Percentiles rank a stretch among this genome's conserved stretches.
Evolutionary conservation across 2,113 vertebrate species (phyloP).

Genomic region (Melanostigma gelatinosum): DNA sequence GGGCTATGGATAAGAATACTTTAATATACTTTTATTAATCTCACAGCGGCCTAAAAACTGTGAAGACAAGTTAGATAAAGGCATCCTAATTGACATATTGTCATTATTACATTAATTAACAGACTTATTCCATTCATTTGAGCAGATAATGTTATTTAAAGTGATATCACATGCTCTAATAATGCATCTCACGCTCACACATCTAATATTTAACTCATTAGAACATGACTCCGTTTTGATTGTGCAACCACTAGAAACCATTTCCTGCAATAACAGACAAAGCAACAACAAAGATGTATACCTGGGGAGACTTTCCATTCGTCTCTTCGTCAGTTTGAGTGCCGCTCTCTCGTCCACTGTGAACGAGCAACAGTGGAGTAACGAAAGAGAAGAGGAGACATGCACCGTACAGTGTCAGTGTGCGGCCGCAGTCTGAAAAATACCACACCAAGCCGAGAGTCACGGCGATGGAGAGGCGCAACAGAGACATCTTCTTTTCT

Average conservation of each 20-base stretch:
- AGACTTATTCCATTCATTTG: not conserved
- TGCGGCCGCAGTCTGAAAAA: constrained; percentile 65
- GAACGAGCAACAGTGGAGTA: constrained; percentile 22
- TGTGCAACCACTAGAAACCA: not conserved
- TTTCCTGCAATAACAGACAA: not conserved
- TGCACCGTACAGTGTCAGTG: constrained; percentile 48
- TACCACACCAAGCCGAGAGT: constrained; percentile 70
- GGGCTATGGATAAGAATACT: not conserved
- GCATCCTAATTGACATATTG: not conserved
- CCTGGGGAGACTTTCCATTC: constrained; percentile 40
- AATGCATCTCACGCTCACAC: not conserved
- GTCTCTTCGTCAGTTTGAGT: constrained; percentile 75
- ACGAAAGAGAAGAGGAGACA: constrained; percentile 58
- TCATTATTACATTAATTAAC: not conserved
- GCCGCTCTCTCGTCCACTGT: constrained; percentile 53
- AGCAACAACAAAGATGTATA: constrained; percentile 14
- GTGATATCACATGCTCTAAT: not conserved
- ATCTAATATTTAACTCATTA: not conserved
- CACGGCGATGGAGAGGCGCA: constrained; percentile 66
- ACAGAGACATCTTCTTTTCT: constrained; percentile 62
- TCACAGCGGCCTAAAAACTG: not conserved
- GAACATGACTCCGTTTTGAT: not conserved
- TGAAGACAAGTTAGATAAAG: not conserved
- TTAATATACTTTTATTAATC: not conserved
- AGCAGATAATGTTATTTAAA: not conserved